Base-by-base conservation (phyloP, 2,888 invertebrate species). In the Volucella inanis region DNA sequence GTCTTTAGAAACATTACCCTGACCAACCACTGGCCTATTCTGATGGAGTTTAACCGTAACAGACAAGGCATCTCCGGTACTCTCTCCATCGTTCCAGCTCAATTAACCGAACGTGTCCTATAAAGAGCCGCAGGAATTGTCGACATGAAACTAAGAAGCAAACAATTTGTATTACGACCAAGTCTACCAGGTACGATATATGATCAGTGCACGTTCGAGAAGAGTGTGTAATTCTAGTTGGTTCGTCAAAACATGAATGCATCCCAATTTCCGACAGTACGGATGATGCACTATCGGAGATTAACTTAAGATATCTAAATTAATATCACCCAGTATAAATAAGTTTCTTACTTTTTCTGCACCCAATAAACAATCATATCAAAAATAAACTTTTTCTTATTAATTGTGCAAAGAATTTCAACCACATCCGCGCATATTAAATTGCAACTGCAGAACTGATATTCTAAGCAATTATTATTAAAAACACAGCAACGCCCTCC, bases 171-270 rank as follows among this genome's bases (percentile, higher is more conserved):
- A n/a, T n/a, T n/a, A n/a, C n/a, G n/a, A n/a, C n/a, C n/a, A n/a
- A n/a, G n/a, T n/a, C n/a, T n/a, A n/a, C n/a, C n/a, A n/a, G n/a
- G n/a, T n/a, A n/a, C n/a, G 3, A 22, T 22, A 22, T 22, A 22
- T 22, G 22, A 22, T 22, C 22, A 22, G 3, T 22, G 22, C 22
- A 49, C n/a, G 49, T 49, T 49, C 9, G 49, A 14, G 49, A 49
- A 14, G 49, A 49, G n/a, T n/a, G n/a, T n/a, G 49, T 49, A 22
- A 22, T 22, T 22, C 22, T 22, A 49, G 49, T 49, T 49, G 49
- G n/a, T 14, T 49, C 49, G 9, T 49, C 49, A 10, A 49, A 49
- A 49, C 49, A 49, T 49, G 49, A 49, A 49, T 49, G 9, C 49
- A 49, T 12, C 49, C 49, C 49, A 49, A 8, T 49, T 14, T 1